Evolutionary conservation across 2,113 vertebrate genomes (phyloP).

Genomic region (Poeciliopsis retropinna): DNA sequence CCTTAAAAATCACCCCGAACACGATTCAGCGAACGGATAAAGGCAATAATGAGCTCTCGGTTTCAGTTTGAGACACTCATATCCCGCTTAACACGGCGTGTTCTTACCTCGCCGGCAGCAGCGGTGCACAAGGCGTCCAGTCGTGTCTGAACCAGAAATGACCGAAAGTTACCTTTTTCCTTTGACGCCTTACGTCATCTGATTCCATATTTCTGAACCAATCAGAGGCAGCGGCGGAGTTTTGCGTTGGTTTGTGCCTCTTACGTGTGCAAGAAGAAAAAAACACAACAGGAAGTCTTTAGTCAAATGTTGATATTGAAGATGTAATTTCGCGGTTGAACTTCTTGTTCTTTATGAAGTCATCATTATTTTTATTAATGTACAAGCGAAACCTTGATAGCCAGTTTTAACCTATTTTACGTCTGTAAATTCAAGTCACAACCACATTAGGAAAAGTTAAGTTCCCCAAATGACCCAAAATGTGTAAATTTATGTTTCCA

Average conservation of each 20-base stretch:
- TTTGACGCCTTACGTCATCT: slow-evolving; percentile 76
- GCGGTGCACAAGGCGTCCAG: neutral
- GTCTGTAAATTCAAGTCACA: neutral
- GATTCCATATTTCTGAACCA: slow-evolving; percentile 82
- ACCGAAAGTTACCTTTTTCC: slow-evolving; percentile 82
- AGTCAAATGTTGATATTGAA: slow-evolving; percentile 3
- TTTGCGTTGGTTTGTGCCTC: neutral
- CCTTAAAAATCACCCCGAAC: slow-evolving; percentile 10
- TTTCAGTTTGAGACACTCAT: slow-evolving; percentile 20
- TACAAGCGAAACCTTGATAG: no score
- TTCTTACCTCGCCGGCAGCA: slow-evolving; percentile 63
- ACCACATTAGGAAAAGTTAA: neutral
- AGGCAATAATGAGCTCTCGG: slow-evolving; percentile 30
- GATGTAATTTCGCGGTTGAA: neutral
- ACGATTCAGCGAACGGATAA: slow-evolving; percentile 33
- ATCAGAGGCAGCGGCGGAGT: slow-evolving; percentile 44
- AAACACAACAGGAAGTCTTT: slow-evolving; percentile 22
- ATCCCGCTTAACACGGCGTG: slow-evolving; percentile 21
- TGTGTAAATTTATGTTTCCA: neutral
- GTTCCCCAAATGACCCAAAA: neutral
- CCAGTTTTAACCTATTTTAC: neutral
- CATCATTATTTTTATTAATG: neutral
- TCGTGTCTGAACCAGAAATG: slow-evolving; percentile 44
- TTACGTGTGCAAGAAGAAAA: slow-evolving; percentile 7
- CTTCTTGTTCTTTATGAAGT: neutral